Evolutionary conservation across 2,113 vertebrate genomes (phyloP).

Genomic region (Semnornis frantzii): DNA sequence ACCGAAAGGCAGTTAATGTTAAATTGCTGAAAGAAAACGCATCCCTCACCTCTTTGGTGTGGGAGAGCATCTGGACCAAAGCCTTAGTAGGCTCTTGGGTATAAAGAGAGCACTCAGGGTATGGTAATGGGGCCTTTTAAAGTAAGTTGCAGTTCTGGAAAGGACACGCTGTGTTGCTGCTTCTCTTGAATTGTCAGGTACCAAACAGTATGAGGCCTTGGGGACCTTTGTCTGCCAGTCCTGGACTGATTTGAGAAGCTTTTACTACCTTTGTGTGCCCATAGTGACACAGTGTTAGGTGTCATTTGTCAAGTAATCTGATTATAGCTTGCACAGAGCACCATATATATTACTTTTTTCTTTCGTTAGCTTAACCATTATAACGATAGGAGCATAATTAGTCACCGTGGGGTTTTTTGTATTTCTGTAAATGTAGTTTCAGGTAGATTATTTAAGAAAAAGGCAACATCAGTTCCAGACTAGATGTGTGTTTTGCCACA

Average conservation of each 20-base stretch:
- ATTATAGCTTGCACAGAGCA: not conserved
- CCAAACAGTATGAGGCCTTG: not conserved
- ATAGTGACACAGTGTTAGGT: not conserved
- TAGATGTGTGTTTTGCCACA: not conserved
- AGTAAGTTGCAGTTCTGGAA: not conserved
- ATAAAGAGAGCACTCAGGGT: not conserved
- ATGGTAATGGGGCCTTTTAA: not conserved
- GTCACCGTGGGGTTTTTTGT: not conserved
- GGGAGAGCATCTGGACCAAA: not conserved
- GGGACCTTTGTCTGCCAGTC: not conserved
- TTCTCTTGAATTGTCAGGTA: not conserved
- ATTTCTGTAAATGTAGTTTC: not conserved
- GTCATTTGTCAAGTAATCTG: not conserved
- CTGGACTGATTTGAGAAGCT: not conserved
- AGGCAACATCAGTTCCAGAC: not conserved
- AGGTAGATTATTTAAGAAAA: too few relatives aligned
- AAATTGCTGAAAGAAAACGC: not conserved
- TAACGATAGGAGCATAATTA: not conserved
- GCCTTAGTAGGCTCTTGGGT: not conserved
- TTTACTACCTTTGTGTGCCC: not conserved
- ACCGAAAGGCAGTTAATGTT: not conserved
- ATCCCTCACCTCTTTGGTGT: not conserved
- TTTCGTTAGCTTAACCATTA: not conserved
- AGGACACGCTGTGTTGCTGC: not conserved
- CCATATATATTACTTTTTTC: not conserved